Base-by-base conservation (phyloP, 92 coral and sea anemone species). In the Siderastrea siderea region DNA sequence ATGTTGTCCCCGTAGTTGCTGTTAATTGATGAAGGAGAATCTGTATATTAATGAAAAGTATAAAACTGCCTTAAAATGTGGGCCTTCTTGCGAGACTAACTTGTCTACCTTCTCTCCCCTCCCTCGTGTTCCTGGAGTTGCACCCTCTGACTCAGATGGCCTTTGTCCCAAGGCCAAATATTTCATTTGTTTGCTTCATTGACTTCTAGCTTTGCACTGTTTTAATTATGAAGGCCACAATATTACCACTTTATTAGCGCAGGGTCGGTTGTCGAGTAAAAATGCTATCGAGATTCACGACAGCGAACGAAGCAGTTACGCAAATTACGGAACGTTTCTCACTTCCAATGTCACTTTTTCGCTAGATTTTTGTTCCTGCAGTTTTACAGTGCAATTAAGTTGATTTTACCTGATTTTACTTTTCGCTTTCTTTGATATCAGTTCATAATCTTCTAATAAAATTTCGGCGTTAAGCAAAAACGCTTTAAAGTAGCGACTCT, bases 131-230 rank as follows among this genome's bases (percentile, higher is more conserved):
- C 51, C 64, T 15, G 6, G 15, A 50, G 6, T 7, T 6, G 2
- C 63, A 59, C 59, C 58, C 59, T 43, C 11, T 3, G 2, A 7
- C 59, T n/a, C 3, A 19, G 54, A 44, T 6, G 58, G 43, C 57
- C 74, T 80, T 80, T 80, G 84, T 66, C 12, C 74, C 62, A 66
- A 14, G 84, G 50, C 84, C 50, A 51, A 67, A 50, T 80, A 80
- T 64, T 79, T 50, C 19, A 7, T 19, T 63, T 79, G 60, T 48
- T 64, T 79, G 65, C 84, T 65, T 48, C 74, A 38, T 4, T 65
- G 63, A 51, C 12, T 67, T 79, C 7, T 13, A 64, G 14, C 48
- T 19, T 79, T 48, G 47, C 38, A 8, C 16, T 12, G 45, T 46
- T 61, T 47, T 78, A 61, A 13, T 47, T n/a, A 47, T 69, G 52